Percentiles rank a stretch among this genome's conserved stretches.
These are phyloP conservation scores for Eulithis testata DNA, from an alignment of 2,888 invertebrate species.

Conservation along the genomic window DNA sequence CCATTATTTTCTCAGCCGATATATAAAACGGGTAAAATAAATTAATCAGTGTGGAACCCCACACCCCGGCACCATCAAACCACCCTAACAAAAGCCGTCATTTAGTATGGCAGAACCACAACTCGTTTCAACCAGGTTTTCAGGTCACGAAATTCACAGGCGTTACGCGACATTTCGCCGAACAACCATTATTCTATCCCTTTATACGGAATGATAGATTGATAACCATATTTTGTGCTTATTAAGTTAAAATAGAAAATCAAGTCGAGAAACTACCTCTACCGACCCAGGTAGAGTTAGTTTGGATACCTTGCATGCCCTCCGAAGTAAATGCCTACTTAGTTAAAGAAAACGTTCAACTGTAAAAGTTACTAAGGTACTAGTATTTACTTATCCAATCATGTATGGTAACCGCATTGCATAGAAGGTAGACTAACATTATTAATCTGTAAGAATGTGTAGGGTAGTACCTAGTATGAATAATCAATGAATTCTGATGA, in stretches of 20 bases:
- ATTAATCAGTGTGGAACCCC: conserved; percentile 26
- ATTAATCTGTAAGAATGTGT: not conserved
- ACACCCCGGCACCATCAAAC: conserved; percentile 34
- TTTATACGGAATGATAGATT: conserved; percentile 9
- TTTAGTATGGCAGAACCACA: conserved; percentile 58
- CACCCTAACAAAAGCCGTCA: conserved; percentile 45
- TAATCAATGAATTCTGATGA: conserved; percentile 39
- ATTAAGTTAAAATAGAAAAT: no score
- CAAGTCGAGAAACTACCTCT: no score
- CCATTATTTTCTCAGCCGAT: conserved; percentile 5
- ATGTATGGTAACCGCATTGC: not conserved
- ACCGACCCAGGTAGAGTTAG: no score
- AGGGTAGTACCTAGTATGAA: conserved; percentile 6
- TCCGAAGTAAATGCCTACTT: no score
- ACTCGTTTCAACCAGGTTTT: conserved; percentile 62
- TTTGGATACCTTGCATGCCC: no score
- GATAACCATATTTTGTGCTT: no score
- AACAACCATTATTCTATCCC: conserved; percentile 29
- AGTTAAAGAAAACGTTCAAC: no score
- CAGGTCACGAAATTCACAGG: conserved; percentile 65
- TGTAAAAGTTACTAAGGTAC: no score
- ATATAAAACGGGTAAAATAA: conserved; percentile 17
- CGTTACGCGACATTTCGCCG: conserved; percentile 38
- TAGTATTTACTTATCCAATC: not conserved
- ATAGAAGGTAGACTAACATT: not conserved